These are phyloP conservation scores for Rhabditophanes sp. DNA, from an alignment of 2,888 invertebrate species.

Conservation along the genomic window DNA sequence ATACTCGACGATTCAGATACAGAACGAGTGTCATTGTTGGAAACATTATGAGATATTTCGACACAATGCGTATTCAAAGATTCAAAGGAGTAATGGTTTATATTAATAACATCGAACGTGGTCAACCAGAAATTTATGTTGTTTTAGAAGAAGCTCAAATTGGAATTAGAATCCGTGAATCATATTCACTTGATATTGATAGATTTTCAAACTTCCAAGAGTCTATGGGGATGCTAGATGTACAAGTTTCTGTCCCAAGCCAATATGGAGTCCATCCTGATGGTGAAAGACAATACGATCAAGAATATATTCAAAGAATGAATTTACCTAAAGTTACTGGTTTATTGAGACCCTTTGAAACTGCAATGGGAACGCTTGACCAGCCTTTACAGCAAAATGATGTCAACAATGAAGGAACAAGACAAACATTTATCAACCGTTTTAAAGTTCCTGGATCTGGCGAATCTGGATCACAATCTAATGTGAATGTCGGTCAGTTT, in stretches of 20 bases:
- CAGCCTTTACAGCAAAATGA: slow-evolving; percentile 30
- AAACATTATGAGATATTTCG: no score
- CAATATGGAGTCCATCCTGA: slow-evolving; percentile 43
- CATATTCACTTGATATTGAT: slow-evolving; percentile 4
- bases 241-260: slow-evolving; percentile 34
- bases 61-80: no score
- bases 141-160: slow-evolving; percentile 5
- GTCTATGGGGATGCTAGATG: slow-evolving; percentile 10
- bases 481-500: slow-evolving; percentile 25
- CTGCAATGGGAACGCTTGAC: slow-evolving; percentile 28
- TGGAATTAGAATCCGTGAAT: slow-evolving; percentile 9
- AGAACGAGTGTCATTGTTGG: no score
- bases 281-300: slow-evolving; percentile 39
- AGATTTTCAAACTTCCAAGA: slow-evolving; percentile 2
- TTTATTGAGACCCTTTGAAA: slow-evolving; percentile 39
- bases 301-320: slow-evolving; percentile 26
- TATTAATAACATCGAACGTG: neutral
- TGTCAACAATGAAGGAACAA: slow-evolving; percentile 39
- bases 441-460: no score
- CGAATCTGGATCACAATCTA: no score
- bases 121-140: slow-evolving; percentile 1
- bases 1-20: no score
- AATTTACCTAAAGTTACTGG: slow-evolving; percentile 36
- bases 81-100: neutral
- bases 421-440: slow-evolving; percentile 38